Conservation (phyloP, 1,140 invertebrate species). For the Halesus radiatus region DNA sequence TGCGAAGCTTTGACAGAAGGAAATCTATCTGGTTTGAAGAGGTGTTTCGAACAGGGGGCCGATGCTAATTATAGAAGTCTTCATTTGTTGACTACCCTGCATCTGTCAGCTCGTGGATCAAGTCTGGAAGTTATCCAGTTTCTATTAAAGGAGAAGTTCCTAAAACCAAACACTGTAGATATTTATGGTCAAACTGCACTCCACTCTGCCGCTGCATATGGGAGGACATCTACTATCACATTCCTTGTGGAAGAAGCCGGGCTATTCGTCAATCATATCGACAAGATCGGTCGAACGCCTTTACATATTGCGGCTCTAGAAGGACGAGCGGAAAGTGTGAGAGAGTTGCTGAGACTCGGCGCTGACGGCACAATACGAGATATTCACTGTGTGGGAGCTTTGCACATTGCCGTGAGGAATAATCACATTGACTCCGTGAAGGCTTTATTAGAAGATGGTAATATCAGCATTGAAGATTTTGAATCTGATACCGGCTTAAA, state of each 20-base stretch:
- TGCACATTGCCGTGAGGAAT: neutral
- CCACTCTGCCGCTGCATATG: neutral
- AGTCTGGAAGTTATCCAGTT: neutral
- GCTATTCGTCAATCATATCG: neutral
- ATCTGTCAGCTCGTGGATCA: neutral
- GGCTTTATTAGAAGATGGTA: neutral
- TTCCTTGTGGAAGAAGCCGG: neutral
- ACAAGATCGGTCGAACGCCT: neutral
- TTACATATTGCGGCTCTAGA: slow-evolving; percentile 4
- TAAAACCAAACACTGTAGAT: neutral
- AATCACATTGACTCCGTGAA: neutral
- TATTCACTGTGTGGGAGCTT: neutral
- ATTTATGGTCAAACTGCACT: slow-evolving; percentile 1
- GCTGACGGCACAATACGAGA: neutral
- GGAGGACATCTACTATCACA: neutral
- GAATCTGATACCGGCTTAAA: neutral
- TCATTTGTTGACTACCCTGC: neutral
- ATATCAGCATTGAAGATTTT: neutral
- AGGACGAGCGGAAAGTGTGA: neutral
- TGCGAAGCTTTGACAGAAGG: neutral
- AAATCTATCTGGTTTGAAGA: neutral
- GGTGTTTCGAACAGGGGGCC: neutral
- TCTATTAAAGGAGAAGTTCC: neutral
- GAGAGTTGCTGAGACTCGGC: neutral
- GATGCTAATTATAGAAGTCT: neutral